Percentiles rank a stretch among this genome's conserved stretches.
These are phyloP conservation scores for Drosophila quinaria DNA, from an alignment of 2,888 invertebrate species.

Conservation along the genomic window DNA sequence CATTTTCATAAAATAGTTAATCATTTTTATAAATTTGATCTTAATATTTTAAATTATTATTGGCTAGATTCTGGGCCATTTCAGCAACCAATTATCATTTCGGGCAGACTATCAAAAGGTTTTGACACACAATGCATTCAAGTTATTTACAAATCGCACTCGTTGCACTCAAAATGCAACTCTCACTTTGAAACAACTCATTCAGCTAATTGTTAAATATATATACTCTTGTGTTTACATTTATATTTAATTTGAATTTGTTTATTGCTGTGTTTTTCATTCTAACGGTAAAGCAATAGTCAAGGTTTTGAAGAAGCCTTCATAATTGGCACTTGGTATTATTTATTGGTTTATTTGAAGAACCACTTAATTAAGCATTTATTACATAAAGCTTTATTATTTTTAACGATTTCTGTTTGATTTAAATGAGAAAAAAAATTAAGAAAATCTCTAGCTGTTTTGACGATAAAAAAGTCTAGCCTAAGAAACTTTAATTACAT, in stretches of 20 bases:
- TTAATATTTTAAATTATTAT: neutral
- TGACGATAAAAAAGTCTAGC: neutral
- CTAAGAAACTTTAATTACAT: too few relatives aligned
- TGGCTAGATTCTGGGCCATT: neutral
- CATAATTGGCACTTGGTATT: constrained; percentile 42
- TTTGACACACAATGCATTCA: constrained; percentile 22
- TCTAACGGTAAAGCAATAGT: constrained; percentile 40
- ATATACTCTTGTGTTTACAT: constrained; percentile 14
- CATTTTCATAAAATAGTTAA: too few relatives aligned
- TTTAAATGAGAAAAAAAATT: neutral
- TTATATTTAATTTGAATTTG: constrained; percentile 29
- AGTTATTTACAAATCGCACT: constrained; percentile 15
- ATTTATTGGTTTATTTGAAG: constrained; percentile 11
- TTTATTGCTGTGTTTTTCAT: constrained; percentile 28
- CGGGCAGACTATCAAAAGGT: neutral
- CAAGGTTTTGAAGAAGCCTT: constrained; percentile 69
- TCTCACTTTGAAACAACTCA: constrained; percentile 58
- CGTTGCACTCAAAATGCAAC: constrained; percentile 44
- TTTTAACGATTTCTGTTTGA: neutral
- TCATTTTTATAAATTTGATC: neutral
- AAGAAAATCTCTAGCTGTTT: neutral
- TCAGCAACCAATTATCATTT: neutral
- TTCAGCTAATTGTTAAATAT: constrained; percentile 48
- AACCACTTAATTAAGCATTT: constrained; percentile 30
- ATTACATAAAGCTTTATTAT: neutral